Evolutionary conservation across 2,797 vertebrate species (phyloP), one percentile per base, ranked within the genome.

Genomic region (Phaenicophaeus curvirostris): DNA sequence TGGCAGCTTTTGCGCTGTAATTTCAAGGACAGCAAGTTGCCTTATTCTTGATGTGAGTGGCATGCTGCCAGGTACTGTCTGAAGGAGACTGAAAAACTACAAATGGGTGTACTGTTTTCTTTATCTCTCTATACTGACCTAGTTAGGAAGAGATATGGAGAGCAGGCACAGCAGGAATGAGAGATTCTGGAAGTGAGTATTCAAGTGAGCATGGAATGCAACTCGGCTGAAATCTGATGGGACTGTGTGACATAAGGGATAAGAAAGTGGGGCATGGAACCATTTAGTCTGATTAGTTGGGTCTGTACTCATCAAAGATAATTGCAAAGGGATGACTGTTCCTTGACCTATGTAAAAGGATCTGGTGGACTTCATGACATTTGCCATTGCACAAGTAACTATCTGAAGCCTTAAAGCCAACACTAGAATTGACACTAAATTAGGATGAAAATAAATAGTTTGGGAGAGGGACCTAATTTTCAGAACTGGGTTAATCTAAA

Each of bases 21-120:
- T 94, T 96, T 93, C 93, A 97, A 96, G 93, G 94, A 86, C 91
- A 95, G 83, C 81, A 86, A 96, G 93, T 93, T 91, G 85, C 71
- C 63, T 95, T 80, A 54, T 67, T 95, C 68, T 91, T 80, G 65
- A 87, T 89, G 83, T 88, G 87, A 77, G 88, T 72, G 93, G 91
- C 85, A 82, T 74, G 46, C 71, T 90, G 93, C 80, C 94, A 94
- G 59, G 53, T 85, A 65, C 80, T 88, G 82, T 82, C 95, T 82
- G 83, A 91, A 87, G 48, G 61, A 77, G 63, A 44, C 41, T 86
- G 87, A 88, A 91, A 95, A 91, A 67, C 80, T 82, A 89, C 80
- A 73, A 71, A 90, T 27, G 86, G 68, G 4, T 92, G 42, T 57
- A 51, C 37, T 76, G 53, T 63, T 81, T 94, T 75, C 90, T 92